These are phyloP conservation scores for Bombus cullumanus DNA, from an alignment of 1,140 invertebrate species.

Conservation along the genomic window DNA sequence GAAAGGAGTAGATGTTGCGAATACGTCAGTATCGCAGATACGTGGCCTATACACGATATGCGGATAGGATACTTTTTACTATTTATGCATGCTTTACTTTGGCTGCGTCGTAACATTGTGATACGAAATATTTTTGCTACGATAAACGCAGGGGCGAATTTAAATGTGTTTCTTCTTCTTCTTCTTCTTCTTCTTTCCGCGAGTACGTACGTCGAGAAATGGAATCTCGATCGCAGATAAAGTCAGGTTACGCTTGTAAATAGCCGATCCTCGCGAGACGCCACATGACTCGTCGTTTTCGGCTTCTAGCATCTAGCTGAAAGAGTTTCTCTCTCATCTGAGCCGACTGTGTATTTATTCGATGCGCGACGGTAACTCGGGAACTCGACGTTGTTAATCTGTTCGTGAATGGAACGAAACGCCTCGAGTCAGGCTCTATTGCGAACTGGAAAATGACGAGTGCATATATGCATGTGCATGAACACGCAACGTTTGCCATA, in stretches of 20 bases:
- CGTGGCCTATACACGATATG: background rate
- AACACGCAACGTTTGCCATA: slow-evolving; percentile 36
- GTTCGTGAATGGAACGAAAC: background rate
- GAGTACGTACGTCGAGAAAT: background rate
- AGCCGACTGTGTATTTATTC: slow-evolving; percentile 15
- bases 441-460: background rate
- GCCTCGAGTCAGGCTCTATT: background rate
- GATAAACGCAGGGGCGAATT: background rate
- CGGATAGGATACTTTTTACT: background rate
- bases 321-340: background rate
- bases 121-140: slow-evolving; percentile 23
- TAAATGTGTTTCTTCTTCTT: background rate
- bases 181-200: background rate
- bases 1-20: background rate
- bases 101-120: slow-evolving; percentile 29
- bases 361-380: background rate
- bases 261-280: slow-evolving; percentile 11
- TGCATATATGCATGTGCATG: background rate
- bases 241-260: slow-evolving; percentile 46
- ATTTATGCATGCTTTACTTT: too few relatives aligned
- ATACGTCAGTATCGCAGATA: too few relatives aligned
- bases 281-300: slow-evolving; percentile 8
- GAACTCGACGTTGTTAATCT: background rate
- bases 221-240: background rate
- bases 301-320: background rate